Base-by-base conservation (phyloP, 1,140 invertebrate genomes). In the Lanistes nyassanus region DNA sequence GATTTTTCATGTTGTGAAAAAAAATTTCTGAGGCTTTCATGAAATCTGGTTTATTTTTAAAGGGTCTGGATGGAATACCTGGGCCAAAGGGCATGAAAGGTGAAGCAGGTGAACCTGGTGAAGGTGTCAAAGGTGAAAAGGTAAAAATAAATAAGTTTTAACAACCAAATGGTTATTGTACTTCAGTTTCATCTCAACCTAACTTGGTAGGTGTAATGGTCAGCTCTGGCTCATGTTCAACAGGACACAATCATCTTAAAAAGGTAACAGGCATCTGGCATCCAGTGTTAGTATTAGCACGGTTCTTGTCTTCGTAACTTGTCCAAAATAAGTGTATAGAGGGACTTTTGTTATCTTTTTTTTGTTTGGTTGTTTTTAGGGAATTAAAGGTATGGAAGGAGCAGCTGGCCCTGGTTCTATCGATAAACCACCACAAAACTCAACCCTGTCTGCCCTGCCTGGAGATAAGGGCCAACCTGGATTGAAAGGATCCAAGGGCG, bases 81-180 rank as follows among this genome's bases (percentile, higher is more conserved):
- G 81, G 81, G 9, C 36, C 62, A 7, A 83, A 84, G 53, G 83
- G 81, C 16, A 66, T 71, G 23, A 79, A 76, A 53, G 82, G 82
- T 65, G 74, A 76, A 21, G 55, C 55, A 13, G 83, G 83, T 16
- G 53, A 64, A 4, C 62, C 75, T 31, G 81, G 80, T 42, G 9
- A 31, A 7, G 67, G 68, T 21, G 67, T 71, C 29, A 34, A 21
- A 11, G 76, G 56, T n/a, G 29, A 60, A 60, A 60, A 60, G 29
- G 56, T 60, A 60, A n/a, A 53, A 13, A 60, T 11, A 60, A n/a
- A 58, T 58, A 58, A 7, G 56, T 11, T 26, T 26, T 60, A 16
- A 7, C 3, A n/a, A 60, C n/a, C n/a, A 1, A 60, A 31, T 31
- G 29, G 56, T 26, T 60, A 47, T 47, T 13, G 1, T 13, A 47